Percentiles rank a stretch among this genome's conserved stretches.
Evolutionary conservation across 2,888 invertebrate species (phyloP).

Genomic region (Cheilosia scutellata): DNA sequence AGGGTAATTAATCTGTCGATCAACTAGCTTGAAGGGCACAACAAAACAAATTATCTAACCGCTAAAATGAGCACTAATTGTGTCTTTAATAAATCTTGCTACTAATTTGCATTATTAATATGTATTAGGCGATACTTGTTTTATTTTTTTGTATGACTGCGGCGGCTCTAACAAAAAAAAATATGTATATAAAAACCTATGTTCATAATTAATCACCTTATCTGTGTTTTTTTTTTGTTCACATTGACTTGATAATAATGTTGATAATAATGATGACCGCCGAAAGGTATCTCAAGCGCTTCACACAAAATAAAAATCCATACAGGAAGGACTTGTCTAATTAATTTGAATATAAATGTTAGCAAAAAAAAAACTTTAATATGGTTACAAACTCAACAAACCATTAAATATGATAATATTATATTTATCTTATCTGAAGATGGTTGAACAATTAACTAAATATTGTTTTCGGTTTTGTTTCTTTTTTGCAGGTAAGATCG

Average conservation of each 20-base stretch:
- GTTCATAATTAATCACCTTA: constrained; percentile 69
- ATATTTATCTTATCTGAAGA: constrained; percentile 46
- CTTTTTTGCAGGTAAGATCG: constrained; percentile 66
- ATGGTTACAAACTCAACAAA: constrained; percentile 63
- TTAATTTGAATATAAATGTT: constrained; percentile 68
- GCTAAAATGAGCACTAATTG: constrained; percentile 58
- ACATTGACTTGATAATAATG: constrained; percentile 5
- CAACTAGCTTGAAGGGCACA: constrained; percentile 59
- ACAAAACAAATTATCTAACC: constrained; percentile 19
- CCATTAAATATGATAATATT: constrained; percentile 70
- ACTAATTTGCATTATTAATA: constrained; percentile 61
- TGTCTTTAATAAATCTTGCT: constrained; percentile 59
- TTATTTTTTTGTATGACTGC: constrained; percentile 22
- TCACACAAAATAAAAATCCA: background rate
- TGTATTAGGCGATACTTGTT: constrained; percentile 31
- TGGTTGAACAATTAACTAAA: constrained; percentile 54
- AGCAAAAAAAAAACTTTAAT: constrained; percentile 22
- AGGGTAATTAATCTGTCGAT: constrained; percentile 71
- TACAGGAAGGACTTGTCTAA: constrained; percentile 68
- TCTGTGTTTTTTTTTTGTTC: constrained; percentile 21
- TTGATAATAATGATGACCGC: constrained; percentile 64
- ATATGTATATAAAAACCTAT: constrained; percentile 2
- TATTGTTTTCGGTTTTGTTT: constrained; percentile 23
- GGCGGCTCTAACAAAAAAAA: constrained; percentile 13
- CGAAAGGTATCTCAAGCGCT: constrained; percentile 56